These are phyloP conservation scores for Caerostris extrusa DNA, from an alignment of 1,140 invertebrate genomes.

Conservation along the genomic window DNA sequence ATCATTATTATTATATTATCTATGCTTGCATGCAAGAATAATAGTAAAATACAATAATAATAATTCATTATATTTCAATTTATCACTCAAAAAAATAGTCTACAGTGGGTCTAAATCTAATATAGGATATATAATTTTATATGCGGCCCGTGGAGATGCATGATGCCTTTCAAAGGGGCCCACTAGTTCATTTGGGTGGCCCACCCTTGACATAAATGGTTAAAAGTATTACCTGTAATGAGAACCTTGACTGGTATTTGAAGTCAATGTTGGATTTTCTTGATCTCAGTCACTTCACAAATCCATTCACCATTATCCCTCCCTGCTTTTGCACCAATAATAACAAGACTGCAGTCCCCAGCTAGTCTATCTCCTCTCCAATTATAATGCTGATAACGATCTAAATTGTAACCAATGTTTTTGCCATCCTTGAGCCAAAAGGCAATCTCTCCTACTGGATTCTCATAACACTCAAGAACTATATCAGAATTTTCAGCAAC, in stretches of 20 bases:
- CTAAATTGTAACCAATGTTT: constrained; percentile 75
- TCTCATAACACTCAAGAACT: constrained; percentile 76
- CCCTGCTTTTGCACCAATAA: constrained; percentile 33
- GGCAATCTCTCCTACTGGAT: constrained; percentile 75
- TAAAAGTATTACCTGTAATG: constrained; percentile 34
- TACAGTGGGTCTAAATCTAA: too few species aligned
- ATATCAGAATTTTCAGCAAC: constrained; percentile 60
- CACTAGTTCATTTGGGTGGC: too few species aligned
- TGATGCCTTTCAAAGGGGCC: too few species aligned
- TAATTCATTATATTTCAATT: too few species aligned
- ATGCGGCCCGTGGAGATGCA: too few species aligned
- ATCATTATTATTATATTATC: too few species aligned
- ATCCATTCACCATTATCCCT: constrained; percentile 78
- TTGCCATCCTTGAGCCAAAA: constrained; percentile 78
- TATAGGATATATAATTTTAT: too few species aligned
- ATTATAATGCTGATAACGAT: constrained; percentile 61
- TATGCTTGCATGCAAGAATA: too few species aligned
- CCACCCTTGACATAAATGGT: neutral
- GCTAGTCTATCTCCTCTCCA: constrained; percentile 53
- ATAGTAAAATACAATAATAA: too few species aligned
- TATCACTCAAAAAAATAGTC: too few species aligned
- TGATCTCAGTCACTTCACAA: constrained; percentile 77
- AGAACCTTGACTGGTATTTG: constrained; percentile 71
- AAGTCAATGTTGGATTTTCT: constrained; percentile 68
- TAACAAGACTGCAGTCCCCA: constrained; percentile 77